Evolutionary conservation across 2,113 vertebrate genomes (phyloP).

Genomic region (Proteles cristata): DNA sequence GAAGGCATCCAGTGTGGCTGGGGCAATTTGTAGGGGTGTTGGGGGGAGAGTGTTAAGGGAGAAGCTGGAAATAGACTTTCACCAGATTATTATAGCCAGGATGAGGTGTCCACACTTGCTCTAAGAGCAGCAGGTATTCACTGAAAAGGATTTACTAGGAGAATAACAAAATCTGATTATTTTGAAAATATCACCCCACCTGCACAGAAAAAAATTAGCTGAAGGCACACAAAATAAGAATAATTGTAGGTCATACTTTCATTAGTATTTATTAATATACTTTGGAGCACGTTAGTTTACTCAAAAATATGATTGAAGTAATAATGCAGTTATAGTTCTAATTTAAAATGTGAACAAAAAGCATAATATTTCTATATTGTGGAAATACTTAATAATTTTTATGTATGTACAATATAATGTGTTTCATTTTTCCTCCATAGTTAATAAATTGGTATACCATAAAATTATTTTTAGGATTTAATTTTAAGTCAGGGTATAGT

Average conservation of each 20-base stretch:
- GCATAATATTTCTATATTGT: neutral
- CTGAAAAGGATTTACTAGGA: conserved; percentile 11
- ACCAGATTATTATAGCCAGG: neutral
- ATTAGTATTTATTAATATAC: neutral
- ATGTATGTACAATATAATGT: neutral
- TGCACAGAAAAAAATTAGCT: neutral
- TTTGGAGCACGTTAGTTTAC: neutral
- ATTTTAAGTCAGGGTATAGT: neutral
- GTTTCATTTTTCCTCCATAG: neutral
- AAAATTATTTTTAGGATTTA: neutral
- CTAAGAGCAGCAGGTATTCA: neutral
- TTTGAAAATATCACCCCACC: conserved; percentile 27
- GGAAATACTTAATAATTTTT: neutral
- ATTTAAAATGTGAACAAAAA: neutral
- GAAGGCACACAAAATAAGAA: neutral
- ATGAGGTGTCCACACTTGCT: neutral
- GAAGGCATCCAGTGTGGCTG: neutral
- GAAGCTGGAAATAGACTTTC: neutral
- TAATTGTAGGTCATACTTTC: neutral
- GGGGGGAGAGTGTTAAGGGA: neutral
- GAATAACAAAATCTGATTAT: neutral
- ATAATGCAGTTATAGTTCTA: neutral
- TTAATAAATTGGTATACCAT: neutral
- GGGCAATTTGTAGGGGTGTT: neutral
- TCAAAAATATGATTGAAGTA: neutral